Conservation (phyloP, 1,140 invertebrate species). For the Brachionus paranguensis region DNA sequence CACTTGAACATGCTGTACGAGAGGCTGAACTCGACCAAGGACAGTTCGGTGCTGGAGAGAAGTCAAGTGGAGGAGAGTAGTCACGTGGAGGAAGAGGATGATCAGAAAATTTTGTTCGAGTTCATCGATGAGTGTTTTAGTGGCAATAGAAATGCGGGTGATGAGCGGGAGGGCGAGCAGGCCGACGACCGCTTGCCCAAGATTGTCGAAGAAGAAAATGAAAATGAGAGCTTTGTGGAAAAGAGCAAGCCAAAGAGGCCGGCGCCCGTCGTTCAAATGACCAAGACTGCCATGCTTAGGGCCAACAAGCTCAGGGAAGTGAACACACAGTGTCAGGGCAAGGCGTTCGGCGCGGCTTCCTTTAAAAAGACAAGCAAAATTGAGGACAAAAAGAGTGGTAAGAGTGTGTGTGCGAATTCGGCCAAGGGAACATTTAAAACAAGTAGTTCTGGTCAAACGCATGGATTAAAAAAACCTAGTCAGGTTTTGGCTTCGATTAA, state of each 20-base stretch:
- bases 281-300: neutral
- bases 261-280: conserved; percentile 15
- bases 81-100: conserved; percentile 21
- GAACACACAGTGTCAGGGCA: neutral
- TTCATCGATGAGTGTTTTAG: neutral
- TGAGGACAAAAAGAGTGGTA: neutral
- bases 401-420: neutral
- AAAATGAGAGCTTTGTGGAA: neutral
- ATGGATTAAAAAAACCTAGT: neutral
- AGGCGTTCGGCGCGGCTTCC: neutral
- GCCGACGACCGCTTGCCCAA: neutral
- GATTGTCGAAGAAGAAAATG: neutral
- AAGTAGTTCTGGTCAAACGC: neutral
- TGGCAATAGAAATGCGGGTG: neutral
- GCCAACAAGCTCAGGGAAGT: neutral
- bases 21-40: neutral
- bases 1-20: neutral
- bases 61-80: neutral
- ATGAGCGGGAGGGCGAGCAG: conserved; percentile 6
- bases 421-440: neutral
- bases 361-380: neutral
- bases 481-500: conserved; percentile 14
- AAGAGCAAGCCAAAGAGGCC: neutral
- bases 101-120: conserved; percentile 28
- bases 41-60: neutral